Evolutionary conservation across 2,888 invertebrate genomes (phyloP), one percentile per base, ranked within the genome.

Genomic region (Dugesia japonica): DNA sequence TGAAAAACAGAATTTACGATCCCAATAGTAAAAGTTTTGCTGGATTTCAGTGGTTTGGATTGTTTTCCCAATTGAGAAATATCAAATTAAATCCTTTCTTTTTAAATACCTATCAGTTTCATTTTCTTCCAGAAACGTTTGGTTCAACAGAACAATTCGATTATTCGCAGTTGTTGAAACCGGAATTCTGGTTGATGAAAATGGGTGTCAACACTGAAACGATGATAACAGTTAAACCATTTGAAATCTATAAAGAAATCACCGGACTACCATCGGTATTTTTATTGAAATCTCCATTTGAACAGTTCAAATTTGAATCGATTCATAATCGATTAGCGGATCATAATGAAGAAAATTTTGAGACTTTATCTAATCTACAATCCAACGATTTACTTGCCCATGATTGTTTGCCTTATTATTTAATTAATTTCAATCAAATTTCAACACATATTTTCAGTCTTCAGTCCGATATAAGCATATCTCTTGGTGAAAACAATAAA

Each of bases 1-100:
- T 73, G 38, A 27, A 73, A 23, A 38, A 38, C 26, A 42, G 74
- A 9, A 33, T 73, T n/a, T 73, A 73, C 33, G 74, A 73, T 73
- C 74, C 74, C 7, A 56, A 56, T n/a, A 23, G 56, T n/a, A 56
- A 56, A n/a, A 56, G n/a, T n/a, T 56, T 56, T 56, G 56, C 56
- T 7, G 56, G 20, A n/a, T 56, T 56, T 56, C 56, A 56, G n/a
- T 56, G 56, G 56, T 56, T 56, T 23, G 56, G 56, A 20, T n/a
- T 56, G 23, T 56, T 56, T 56, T 13, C 56, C 56, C 56, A 56
- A 23, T n/a, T 56, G n/a, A 56, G 17, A 20, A n/a, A 56, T 7
- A n/a, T 56, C 7, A 56, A 56, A 56, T 23, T 56, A n/a, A 56
- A 56, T 56, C 56, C 56, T 56, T 56, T 56, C n/a, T 7, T 56